Conservation (phyloP, 2,113 vertebrate genomes). For the Phaethon lepturus region DNA sequence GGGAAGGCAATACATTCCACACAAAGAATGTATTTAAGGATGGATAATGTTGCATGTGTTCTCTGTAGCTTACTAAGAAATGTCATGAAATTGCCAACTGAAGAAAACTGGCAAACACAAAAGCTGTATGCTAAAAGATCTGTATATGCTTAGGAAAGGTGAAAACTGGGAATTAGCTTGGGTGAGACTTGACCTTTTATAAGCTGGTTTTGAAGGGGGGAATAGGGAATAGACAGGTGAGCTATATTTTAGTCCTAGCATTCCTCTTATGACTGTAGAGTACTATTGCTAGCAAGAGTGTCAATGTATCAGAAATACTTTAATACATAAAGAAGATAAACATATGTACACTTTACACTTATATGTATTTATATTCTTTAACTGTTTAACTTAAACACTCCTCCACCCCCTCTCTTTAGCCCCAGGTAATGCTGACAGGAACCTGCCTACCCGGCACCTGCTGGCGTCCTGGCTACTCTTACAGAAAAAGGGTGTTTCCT, state of each 20-base stretch:
- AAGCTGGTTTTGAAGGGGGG: background rate
- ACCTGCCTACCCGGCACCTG: background rate
- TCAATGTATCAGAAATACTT: background rate
- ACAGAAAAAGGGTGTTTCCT: background rate
- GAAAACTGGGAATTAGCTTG: background rate
- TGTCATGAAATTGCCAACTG: background rate
- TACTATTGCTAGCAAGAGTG: background rate
- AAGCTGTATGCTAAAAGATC: background rate
- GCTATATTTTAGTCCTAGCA: background rate
- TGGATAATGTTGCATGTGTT: background rate
- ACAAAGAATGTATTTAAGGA: background rate
- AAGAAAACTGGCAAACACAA: background rate
- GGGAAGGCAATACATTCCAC: background rate
- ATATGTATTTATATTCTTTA: background rate
- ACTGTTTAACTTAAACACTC: background rate
- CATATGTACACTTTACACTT: no score
- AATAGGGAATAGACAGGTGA: background rate
- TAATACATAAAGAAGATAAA: no score
- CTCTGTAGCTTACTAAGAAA: background rate
- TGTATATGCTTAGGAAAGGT: background rate
- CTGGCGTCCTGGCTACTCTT: background rate
- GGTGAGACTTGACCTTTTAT: background rate
- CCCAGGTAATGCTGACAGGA: background rate
- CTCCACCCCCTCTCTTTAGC: background rate
- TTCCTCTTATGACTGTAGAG: background rate